These are phyloP conservation scores for Psittacula derbiana DNA, from an alignment of 2,797 vertebrate species.

Conservation along the genomic window DNA sequence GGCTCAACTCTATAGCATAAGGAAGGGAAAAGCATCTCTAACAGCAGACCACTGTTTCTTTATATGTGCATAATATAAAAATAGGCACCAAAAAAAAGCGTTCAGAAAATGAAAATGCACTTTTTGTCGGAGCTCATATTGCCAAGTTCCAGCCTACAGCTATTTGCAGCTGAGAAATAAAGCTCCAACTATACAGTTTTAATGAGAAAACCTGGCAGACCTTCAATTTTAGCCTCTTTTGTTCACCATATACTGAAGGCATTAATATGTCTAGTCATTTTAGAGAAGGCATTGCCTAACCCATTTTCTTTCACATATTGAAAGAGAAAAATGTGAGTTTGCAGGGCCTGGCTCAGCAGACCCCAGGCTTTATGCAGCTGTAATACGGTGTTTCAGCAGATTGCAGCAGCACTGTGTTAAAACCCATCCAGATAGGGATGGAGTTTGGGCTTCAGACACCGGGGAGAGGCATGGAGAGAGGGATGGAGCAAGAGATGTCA, in stretches of 20 bases:
- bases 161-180: background rate
- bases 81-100: background rate
- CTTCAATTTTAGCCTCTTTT: background rate
- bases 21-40: background rate
- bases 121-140: background rate
- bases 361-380: background rate
- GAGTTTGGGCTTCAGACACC: background rate
- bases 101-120: background rate
- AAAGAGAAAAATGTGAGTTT: background rate
- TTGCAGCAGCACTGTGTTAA: background rate
- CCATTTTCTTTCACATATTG: background rate
- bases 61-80: background rate
- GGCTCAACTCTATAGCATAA: background rate
- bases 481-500: background rate
- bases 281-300: background rate
- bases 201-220: background rate
- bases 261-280: background rate
- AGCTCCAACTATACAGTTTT: background rate
- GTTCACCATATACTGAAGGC: background rate
- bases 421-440: accelerated
- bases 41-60: background rate
- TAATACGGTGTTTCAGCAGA: background rate
- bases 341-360: background rate
- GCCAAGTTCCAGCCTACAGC: background rate
- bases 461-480: accelerated